Percentiles rank a stretch among this genome's conserved stretches.
phyloP scores from a whole-genome alignment of 2,797 vertebrate species.

The Chloroceryle inda region DNA sequence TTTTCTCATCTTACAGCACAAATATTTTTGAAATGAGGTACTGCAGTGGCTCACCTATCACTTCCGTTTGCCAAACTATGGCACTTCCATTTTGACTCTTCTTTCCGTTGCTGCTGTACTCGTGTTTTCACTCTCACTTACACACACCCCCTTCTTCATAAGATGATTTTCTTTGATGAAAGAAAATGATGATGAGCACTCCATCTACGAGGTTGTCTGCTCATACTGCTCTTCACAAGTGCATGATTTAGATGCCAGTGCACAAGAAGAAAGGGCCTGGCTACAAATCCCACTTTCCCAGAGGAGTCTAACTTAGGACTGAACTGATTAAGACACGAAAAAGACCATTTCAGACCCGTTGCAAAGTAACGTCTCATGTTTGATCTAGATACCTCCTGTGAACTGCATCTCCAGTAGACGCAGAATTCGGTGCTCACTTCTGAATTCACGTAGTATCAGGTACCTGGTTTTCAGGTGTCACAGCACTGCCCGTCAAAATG shows the following conservation, averaged over 20 bases:
- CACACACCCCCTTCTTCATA: neutral
- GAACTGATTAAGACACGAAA: neutral
- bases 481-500: neutral
- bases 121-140: neutral
- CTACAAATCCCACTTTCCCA: neutral
- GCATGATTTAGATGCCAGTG: neutral
- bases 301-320: neutral
- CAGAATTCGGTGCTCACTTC: neutral
- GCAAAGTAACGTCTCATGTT: neutral
- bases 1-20: neutral
- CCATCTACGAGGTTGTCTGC: neutral
- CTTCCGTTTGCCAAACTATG: neutral
- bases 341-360: neutral
- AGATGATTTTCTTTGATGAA: neutral
- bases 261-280: neutral
- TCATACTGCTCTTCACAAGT: neutral
- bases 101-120: neutral
- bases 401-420: neutral
- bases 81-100: neutral
- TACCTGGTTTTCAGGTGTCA: neutral
- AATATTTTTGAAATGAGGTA: neutral
- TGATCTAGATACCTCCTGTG: neutral
- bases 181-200: neutral
- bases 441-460: rapidly evolving
- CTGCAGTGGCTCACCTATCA: neutral